These are phyloP conservation scores for Diplodus puntazzo DNA, from an alignment of 2,797 vertebrate species.

Conservation along the genomic window DNA sequence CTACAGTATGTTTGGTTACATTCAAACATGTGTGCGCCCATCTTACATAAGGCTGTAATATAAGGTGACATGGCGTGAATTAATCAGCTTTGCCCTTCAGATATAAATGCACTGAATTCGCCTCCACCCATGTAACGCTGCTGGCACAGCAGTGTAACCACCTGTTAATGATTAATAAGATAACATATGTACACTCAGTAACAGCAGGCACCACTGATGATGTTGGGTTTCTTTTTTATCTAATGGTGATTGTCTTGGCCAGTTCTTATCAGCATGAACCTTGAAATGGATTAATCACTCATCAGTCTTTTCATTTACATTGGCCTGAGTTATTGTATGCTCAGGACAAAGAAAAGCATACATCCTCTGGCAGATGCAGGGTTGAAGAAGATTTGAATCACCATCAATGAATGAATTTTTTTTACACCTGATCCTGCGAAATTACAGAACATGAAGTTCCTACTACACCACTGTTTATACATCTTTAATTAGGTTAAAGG, in stretches of 20 bases:
- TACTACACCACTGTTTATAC: no score
- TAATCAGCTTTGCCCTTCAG: not conserved
- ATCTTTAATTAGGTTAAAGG: no score
- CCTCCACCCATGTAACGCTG: not conserved
- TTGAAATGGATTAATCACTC: not conserved
- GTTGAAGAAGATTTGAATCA: not conserved
- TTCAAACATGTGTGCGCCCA: no score
- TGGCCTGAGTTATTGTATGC: not conserved
- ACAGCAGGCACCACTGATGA: not conserved
- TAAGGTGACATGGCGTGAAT: not conserved
- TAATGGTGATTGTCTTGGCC: not conserved
- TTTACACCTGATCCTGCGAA: not conserved
- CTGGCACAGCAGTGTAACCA: not conserved
- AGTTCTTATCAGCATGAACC: conserved; percentile 6
- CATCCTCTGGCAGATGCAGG: not conserved
- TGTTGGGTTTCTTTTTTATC: not conserved
- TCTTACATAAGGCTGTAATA: not conserved
- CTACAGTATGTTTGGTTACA: not conserved
- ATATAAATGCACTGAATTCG: no score
- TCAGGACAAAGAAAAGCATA: not conserved
- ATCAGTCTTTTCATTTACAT: not conserved
- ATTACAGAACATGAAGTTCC: not conserved
- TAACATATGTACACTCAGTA: not conserved
- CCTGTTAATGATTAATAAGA: conserved; percentile 2
- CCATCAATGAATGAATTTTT: not conserved